Evolutionary conservation across 1,140 invertebrate genomes (phyloP), one percentile per base, ranked within the genome.

Genomic region (Brachionus rotundiformis): DNA sequence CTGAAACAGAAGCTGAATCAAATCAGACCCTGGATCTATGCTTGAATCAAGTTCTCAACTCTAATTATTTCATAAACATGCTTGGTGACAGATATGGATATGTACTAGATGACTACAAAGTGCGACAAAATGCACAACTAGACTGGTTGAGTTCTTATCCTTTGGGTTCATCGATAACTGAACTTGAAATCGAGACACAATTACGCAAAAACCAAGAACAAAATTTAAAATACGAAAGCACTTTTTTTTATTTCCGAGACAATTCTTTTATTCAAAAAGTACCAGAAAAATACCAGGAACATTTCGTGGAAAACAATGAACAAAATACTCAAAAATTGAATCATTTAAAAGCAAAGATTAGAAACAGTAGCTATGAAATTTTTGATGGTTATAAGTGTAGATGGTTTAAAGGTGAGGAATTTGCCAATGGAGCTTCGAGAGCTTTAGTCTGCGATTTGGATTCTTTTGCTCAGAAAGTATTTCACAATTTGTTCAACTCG

Each of bases 31-130:
- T 84, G 33, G 86, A 88, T 65, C 81, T 89, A 1, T 90, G 89
- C 83, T 83, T 90, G n/a, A 82, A 85, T 16, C 88, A 90, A 84
- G 85, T 88, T 4, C 82, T 82, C 10, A 85, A 85, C 54, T 88
- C 88, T 79, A 85, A 90, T 82, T 85, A 88, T 25, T 90, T 90
- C 83, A 82, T 90, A 71, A 89, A 88, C 2, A 85, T 90, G 7
- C 83, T 90, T 10, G 89, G 89, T 27, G 85, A 87, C 11, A 83
- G 89, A 36, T 89, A 89, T 83, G 89, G 81, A 25, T 27, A 75
- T 73, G 27, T 75, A 19, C 23, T 63, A 23, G 19, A 84, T 6
- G 81, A 83, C 7, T 85, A 86, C 25, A 65, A 82, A 27, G 83
- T 88, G 5, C 85, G 85, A 49, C 85, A 86, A 82, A 31, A 49